Percentiles rank a stretch among this genome's conserved stretches.
Evolutionary conservation across 2,888 invertebrate species (phyloP).

Genomic region (Geotrupes spiniger): DNA sequence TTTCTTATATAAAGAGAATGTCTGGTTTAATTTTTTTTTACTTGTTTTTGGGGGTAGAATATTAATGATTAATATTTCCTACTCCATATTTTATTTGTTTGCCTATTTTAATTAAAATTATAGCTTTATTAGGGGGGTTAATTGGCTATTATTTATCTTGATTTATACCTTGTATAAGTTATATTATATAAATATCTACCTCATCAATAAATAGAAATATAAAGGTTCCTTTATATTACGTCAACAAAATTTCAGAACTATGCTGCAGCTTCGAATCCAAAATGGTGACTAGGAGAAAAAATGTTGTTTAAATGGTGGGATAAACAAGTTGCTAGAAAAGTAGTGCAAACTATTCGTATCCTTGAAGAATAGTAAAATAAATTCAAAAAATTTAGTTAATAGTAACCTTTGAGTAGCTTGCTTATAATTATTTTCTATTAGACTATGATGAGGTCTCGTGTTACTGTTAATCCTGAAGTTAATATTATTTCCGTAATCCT

Average conservation of each 20-base stretch:
- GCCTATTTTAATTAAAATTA: conserved; percentile 53
- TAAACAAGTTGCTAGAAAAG: conserved; percentile 55
- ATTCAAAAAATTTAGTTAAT: conserved; percentile 57
- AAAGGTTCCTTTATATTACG: conserved; percentile 61
- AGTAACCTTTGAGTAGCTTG: conserved; percentile 51
- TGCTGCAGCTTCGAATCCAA: conserved; percentile 64
- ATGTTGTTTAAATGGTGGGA: conserved; percentile 53
- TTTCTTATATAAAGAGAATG: conserved; percentile 50
- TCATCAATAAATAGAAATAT: conserved; percentile 68
- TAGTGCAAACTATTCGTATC: conserved; percentile 66
- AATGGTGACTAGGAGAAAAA: conserved; percentile 57
- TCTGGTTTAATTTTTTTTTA: conserved; percentile 46
- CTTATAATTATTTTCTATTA: conserved; percentile 53
- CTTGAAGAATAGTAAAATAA: conserved; percentile 65
- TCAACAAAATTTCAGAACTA: conserved; percentile 71
- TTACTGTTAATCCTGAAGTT: conserved; percentile 67
- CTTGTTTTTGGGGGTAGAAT: conserved; percentile 55
- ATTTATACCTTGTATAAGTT: conserved; percentile 58
- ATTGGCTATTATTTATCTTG: conserved; percentile 51
- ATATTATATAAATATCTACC: conserved; percentile 67
- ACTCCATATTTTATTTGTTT: conserved; percentile 56
- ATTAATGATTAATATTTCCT: conserved; percentile 57
- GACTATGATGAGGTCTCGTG: too few species aligned
- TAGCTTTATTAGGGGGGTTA: conserved; percentile 49
- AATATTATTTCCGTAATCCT: conserved; percentile 70